Conservation (phyloP, 2,797 vertebrate genomes). For the Neopelma chrysocephalum region DNA sequence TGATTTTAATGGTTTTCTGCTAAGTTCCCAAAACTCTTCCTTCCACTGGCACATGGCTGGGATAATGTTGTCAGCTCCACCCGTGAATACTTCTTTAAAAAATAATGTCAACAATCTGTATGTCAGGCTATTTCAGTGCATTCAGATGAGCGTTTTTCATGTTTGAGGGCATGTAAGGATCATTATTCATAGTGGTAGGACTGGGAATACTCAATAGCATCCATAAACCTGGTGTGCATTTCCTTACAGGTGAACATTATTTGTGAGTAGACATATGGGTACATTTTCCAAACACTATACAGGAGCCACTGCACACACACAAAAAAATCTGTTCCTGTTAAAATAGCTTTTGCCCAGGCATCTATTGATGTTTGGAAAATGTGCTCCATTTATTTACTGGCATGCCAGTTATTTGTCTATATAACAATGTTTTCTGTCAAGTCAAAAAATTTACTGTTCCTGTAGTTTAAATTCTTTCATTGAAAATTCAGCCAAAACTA, state of each 20-base stretch:
- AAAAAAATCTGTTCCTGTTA: slow-evolving; percentile 44
- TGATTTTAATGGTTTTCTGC: not conserved
- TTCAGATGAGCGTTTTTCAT: slow-evolving; percentile 63
- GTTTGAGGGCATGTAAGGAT: slow-evolving; percentile 57
- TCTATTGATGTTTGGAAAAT: slow-evolving; percentile 61
- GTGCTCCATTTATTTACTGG: slow-evolving; percentile 69
- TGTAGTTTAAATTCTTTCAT: slow-evolving; percentile 33
- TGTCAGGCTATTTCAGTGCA: slow-evolving; percentile 19
- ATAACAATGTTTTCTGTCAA: slow-evolving; percentile 79
- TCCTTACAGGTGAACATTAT: slow-evolving; percentile 70
- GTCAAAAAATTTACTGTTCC: slow-evolving; percentile 68
- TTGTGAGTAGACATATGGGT: slow-evolving; percentile 67
- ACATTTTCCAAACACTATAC: slow-evolving; percentile 52
- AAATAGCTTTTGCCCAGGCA: slow-evolving; percentile 53
- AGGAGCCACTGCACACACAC: slow-evolving; percentile 25
- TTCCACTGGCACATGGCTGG: not conserved
- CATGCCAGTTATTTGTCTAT: slow-evolving; percentile 76
- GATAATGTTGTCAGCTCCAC: not conserved
- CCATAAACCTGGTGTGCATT: slow-evolving; percentile 66
- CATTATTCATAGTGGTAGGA: slow-evolving; percentile 63
- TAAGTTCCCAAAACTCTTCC: not conserved
- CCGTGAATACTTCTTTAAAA: slow-evolving; percentile 21
- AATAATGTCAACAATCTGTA: slow-evolving; percentile 2
- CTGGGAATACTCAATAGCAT: slow-evolving; percentile 65
- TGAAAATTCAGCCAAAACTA: slow-evolving; percentile 53